These are phyloP conservation scores for Pasiphila rectangulata DNA, from an alignment of 2,888 invertebrate genomes.

Conservation along the genomic window DNA sequence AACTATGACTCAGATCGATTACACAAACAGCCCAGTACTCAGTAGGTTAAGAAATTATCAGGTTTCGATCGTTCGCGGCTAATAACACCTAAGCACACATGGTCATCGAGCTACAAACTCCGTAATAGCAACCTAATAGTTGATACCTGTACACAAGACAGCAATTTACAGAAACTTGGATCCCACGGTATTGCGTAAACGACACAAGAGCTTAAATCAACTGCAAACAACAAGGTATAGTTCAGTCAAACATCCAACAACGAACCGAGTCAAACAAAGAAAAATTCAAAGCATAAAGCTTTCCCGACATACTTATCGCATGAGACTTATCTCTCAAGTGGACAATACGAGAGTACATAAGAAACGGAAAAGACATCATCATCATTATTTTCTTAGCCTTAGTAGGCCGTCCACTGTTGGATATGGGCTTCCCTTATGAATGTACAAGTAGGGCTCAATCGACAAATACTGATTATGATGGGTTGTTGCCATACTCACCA, in stretches of 20 bases:
- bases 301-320: background rate
- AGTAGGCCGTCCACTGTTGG: no score
- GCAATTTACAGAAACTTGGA: constrained; percentile 32
- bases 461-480: no score
- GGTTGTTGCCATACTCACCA: no score
- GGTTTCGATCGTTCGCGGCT: constrained; percentile 27
- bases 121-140: constrained; percentile 2
- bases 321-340: no score
- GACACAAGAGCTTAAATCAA: background rate
- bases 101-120: constrained; percentile 25
- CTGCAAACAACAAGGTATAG: background rate
- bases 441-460: no score
- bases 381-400: no score
- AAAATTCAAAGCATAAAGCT: background rate
- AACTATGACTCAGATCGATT: constrained; percentile 27
- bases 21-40: constrained; percentile 31
- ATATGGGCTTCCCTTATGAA: no score
- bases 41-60: constrained; percentile 34
- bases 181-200: constrained; percentile 56
- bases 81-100: constrained; percentile 32
- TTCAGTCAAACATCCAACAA: background rate
- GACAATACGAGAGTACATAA: no score
- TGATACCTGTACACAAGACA: constrained; percentile 20
- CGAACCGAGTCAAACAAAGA: background rate
- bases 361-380: no score